Conservation (phyloP, 2,797 vertebrate species). For the Anguilla anguilla region DNA sequence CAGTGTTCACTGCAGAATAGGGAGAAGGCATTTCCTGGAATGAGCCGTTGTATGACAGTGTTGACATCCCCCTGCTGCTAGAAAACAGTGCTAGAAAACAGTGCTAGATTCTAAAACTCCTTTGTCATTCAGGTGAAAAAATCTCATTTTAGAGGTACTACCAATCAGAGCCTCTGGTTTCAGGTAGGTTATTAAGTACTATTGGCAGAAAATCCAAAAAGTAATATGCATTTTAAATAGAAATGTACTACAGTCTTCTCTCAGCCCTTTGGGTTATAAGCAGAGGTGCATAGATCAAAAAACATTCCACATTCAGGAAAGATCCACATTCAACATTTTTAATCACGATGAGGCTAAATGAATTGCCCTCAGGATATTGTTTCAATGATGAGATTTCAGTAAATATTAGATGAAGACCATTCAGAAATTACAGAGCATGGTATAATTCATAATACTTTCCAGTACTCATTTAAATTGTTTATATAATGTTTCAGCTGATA, state of each 20-base stretch:
- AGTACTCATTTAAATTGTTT: background rate
- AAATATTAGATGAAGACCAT: background rate
- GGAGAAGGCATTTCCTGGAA: background rate
- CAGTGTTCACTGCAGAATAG: background rate
- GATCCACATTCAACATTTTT: no score
- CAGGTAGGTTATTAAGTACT: background rate
- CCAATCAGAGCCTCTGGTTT: no score
- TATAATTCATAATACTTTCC: background rate
- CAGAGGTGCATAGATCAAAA: background rate
- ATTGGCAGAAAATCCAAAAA: background rate
- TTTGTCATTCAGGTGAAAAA: no score
- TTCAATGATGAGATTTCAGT: constrained; percentile 2
- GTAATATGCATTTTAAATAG: background rate
- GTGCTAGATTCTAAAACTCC: no score
- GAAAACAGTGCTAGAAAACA: no score
- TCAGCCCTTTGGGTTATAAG: background rate
- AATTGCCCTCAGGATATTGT: background rate
- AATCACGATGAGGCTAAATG: no score
- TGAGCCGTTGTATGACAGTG: background rate
- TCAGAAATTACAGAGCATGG: background rate
- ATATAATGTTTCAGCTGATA: background rate
- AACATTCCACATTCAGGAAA: background rate
- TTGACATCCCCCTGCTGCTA: background rate
- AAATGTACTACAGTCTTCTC: background rate
- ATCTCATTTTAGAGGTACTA: no score